These are phyloP conservation scores for Eledone cirrhosa DNA, from an alignment of 2,888 invertebrate species.

Conservation along the genomic window DNA sequence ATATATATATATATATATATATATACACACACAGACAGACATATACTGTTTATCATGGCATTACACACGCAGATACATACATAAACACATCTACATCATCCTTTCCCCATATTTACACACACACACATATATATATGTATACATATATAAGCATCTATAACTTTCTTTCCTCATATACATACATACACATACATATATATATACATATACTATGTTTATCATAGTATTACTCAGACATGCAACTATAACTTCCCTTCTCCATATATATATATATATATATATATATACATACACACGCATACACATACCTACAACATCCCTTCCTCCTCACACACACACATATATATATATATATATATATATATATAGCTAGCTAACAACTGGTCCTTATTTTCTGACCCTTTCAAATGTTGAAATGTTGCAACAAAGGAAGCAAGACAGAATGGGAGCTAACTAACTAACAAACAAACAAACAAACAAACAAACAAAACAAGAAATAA, in stretches of 20 bases:
- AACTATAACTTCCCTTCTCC: too few species aligned
- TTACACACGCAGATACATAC: not conserved
- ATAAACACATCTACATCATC: not conserved
- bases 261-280: not conserved
- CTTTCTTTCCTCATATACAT: not conserved
- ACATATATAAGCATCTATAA: not conserved
- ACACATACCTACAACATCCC: not conserved
- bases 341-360: constrained; percentile 17
- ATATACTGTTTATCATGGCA: not conserved
- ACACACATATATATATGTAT: not conserved
- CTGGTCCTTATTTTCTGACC: too few species aligned
- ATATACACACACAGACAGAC: not conserved
- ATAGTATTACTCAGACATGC: not conserved
- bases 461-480: too few species aligned
- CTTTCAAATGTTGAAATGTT: not conserved
- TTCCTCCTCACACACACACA: not conserved
- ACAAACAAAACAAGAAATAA: not conserved
- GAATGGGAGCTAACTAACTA: not conserved
- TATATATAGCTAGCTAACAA: not conserved
- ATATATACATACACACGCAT: not conserved
- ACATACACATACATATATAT: not conserved
- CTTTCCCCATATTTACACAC: not conserved
- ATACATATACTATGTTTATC: not conserved
- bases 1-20: constrained; percentile 6
- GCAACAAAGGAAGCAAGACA: not conserved